A percentile compares a stretch with the other conserved stretches of the same genome.
These are phyloP conservation scores for Melanophora roralis DNA, from an alignment of 2,888 invertebrate species.

Conservation along the genomic window DNA sequence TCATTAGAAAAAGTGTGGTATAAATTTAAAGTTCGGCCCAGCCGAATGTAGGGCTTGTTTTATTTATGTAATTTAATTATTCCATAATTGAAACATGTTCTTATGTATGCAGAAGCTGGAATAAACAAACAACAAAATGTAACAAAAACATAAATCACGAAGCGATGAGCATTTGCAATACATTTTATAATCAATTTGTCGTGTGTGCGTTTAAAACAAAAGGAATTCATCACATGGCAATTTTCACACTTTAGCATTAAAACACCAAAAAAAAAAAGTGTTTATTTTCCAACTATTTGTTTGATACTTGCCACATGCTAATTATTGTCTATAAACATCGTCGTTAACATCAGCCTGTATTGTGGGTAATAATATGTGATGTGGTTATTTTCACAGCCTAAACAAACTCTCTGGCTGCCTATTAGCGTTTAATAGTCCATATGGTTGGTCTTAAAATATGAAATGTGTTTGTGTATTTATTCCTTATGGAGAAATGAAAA, in stretches of 20 bases:
- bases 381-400: conserved; percentile 54
- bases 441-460: conserved; percentile 25
- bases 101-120: no score
- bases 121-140: no score
- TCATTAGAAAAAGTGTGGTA: no score
- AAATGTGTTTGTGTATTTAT: not conserved
- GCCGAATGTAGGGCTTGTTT: no score
- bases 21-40: no score
- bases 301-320: conserved; percentile 61
- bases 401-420: conserved; percentile 43
- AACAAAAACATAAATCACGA: conserved; percentile 64
- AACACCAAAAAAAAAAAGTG: conserved; percentile 41
- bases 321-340: conserved; percentile 47
- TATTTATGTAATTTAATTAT: conserved; percentile 4
- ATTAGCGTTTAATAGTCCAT: conserved; percentile 25
- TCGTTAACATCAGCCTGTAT: conserved; percentile 30
- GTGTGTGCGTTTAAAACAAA: conserved; percentile 62
- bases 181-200: conserved; percentile 59
- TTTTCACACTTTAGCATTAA: conserved; percentile 44
- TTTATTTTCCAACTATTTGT: conserved; percentile 27
- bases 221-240: conserved; percentile 60
- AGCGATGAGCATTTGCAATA: conserved; percentile 37
- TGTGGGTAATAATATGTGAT: conserved; percentile 51
- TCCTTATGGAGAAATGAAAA: not conserved
- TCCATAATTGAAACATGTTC: no score